Evolutionary conservation across 2,113 vertebrate genomes (phyloP).

Genomic region (Actenoides hombroni): DNA sequence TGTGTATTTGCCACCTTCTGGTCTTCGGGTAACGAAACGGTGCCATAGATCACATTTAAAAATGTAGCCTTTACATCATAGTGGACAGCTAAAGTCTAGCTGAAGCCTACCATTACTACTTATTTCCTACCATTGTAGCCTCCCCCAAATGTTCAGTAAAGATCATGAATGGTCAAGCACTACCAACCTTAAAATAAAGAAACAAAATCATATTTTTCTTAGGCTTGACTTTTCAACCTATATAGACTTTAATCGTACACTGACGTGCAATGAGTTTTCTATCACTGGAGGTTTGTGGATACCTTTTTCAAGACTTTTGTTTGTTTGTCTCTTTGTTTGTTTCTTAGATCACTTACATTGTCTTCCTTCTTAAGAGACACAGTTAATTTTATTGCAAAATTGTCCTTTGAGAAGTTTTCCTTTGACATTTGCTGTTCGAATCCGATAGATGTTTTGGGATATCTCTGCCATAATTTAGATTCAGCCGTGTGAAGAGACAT

Average conservation of each 20-base stretch:
- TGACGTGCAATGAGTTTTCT: background rate
- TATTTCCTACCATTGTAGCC: background rate
- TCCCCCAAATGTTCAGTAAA: background rate
- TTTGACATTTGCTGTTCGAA: background rate
- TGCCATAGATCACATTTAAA: background rate
- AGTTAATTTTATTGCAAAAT: background rate
- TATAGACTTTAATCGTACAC: background rate
- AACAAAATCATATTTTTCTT: background rate
- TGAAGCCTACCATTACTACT: background rate
- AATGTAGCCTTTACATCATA: background rate
- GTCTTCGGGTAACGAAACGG: background rate
- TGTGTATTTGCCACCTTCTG: background rate
- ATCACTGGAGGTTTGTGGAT: fast-evolving
- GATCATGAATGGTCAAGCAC: background rate
- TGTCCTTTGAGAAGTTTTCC: background rate
- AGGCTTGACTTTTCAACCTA: background rate
- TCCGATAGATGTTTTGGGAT: background rate
- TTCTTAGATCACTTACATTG: background rate
- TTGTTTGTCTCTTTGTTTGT: background rate
- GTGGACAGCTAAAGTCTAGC: background rate
- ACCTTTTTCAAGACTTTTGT: background rate
- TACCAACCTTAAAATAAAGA: background rate
- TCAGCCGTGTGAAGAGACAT: background rate
- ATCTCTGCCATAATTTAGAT: background rate
- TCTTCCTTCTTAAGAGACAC: background rate